Percentiles rank a stretch among this genome's conserved stretches.
Evolutionary conservation across 2,113 vertebrate genomes (phyloP).

Genomic region (Lonchura striata): DNA sequence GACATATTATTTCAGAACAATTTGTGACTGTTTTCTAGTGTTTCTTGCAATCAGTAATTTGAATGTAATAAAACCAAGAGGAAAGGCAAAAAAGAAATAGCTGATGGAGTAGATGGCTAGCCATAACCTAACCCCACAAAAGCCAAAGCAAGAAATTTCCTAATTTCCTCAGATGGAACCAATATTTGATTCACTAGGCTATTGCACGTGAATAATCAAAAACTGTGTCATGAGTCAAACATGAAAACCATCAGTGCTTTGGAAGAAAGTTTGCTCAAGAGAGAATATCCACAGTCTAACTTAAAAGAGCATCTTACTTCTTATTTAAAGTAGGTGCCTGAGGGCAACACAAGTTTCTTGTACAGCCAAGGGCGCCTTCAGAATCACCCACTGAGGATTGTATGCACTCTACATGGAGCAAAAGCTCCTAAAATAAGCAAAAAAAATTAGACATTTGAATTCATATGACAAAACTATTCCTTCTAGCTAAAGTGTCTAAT

Average conservation of each 20-base stretch:
- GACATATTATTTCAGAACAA: slow-evolving; percentile 20
- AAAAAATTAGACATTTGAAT: background rate
- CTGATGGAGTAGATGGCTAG: background rate
- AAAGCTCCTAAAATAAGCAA: slow-evolving; percentile 15
- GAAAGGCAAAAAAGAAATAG: background rate
- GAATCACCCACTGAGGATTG: background rate
- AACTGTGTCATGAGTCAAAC: background rate
- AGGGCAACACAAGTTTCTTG: background rate
- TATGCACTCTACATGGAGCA: background rate
- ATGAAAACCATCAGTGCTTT: background rate
- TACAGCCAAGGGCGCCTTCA: background rate
- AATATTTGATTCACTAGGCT: background rate
- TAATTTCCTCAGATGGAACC: background rate
- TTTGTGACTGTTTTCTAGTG: background rate
- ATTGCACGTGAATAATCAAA: background rate
- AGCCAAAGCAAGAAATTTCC: background rate
- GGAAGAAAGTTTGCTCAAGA: background rate
- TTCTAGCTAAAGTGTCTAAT: background rate
- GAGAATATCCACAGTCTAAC: background rate
- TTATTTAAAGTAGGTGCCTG: slow-evolving; percentile 7
- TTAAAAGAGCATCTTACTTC: background rate
- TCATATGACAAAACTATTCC: background rate
- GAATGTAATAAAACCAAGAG: background rate
- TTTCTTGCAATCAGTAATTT: background rate
- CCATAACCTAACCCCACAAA: background rate